Evolutionary conservation across 2,888 invertebrate species (phyloP), one percentile per base, ranked within the genome.

Genomic region (Orthosia cruda): DNA sequence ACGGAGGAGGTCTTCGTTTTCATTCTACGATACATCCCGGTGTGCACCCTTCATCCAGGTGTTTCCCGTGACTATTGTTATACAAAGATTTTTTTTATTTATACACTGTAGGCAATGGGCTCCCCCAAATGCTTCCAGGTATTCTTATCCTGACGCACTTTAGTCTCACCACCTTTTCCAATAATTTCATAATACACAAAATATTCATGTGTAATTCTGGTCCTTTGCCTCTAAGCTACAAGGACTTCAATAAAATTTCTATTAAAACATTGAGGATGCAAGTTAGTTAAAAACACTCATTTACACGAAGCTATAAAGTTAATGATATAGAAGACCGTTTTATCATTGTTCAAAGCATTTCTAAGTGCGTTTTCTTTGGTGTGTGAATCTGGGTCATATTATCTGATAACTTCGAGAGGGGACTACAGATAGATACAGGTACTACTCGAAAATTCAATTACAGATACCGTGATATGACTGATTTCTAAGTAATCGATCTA

Each of bases 361-460:
- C 54, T 13, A 71, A 74, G 72, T 70, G 63, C 63, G 54, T 81
- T 85, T 70, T 71, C 70, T 62, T 77, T 49, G 47, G 13, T 32
- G 61, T 32, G 61, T 50, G 83, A 83, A 87, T 88, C 87, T 88
- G 77, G 88, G 87, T 80, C 87, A 80, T 69, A 63, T 64, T 87
- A 87, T 87, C 88, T 55, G 77, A 80, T 77, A 83, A 71, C 23
- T 79, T 69, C 71, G 75, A 86, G 83, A 85, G 76, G n/a, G 57
- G 13, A 7, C 16, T 26, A 55, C 9, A 55, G 20, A 45, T 45
- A 63, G 83, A 71, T 55, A 58, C 67, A 61, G 11, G 71, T 65
- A 74, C 67, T 84, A 87, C 87, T 87, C 83, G 70, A 88, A 83
- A 85, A 74, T 80, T 88, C 87, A 87, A 87, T 87, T 87, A 88